Conservation (phyloP, 2,888 invertebrate genomes). For the Microplitis deprimator region DNA sequence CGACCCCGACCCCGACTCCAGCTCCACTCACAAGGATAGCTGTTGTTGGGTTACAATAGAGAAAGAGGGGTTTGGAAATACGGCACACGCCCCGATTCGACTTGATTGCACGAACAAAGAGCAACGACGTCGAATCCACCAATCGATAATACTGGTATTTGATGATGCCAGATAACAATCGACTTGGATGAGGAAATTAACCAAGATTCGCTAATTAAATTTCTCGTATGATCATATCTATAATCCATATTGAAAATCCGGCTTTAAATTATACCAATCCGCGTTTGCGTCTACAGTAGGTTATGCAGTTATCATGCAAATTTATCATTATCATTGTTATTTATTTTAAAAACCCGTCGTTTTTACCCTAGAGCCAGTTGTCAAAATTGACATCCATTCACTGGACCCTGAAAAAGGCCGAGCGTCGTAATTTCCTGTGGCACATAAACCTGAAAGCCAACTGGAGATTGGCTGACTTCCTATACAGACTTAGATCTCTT, state of each 20-base stretch:
- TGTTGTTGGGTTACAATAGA: neutral
- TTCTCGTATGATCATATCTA: conserved; percentile 20
- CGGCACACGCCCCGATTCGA: conserved; percentile 35
- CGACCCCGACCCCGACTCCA: too few relatives aligned
- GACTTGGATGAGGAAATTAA: conserved; percentile 39
- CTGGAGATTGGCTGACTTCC: too few relatives aligned
- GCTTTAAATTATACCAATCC: conserved; percentile 8
- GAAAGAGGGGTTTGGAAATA: conserved; percentile 8
- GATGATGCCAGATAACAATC: conserved; percentile 39
- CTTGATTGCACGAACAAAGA: conserved; percentile 48
- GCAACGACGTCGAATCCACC: conserved; percentile 14
- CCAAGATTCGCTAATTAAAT: conserved; percentile 41
- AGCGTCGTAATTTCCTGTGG: too few relatives aligned
- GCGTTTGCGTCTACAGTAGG: neutral
- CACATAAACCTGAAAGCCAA: too few relatives aligned
- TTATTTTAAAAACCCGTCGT: too few relatives aligned
- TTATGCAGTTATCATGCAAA: neutral
- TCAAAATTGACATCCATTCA: too few relatives aligned
- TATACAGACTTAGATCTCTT: too few relatives aligned
- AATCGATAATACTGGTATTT: conserved; percentile 40
- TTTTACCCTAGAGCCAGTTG: too few relatives aligned
- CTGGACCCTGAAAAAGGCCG: too few relatives aligned
- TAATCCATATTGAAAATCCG: neutral
- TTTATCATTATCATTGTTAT: neutral
- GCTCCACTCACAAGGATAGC: neutral